phyloP scores from a whole-genome alignment of 2,113 vertebrate genomes.

The Vulpes lagopus region DNA sequence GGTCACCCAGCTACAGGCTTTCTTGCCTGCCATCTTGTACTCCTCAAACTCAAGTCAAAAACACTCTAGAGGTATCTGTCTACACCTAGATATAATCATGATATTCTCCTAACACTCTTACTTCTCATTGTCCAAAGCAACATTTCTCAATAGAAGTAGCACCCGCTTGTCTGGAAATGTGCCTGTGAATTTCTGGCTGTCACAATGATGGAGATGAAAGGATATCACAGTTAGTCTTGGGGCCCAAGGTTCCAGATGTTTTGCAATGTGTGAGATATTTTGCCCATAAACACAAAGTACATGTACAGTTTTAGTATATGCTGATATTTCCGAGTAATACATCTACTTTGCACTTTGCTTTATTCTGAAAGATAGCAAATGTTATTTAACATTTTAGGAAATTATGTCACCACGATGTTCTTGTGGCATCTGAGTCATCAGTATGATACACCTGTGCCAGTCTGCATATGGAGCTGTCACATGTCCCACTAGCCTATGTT shows the following conservation, averaged over 20 bases:
- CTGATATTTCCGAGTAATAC: background rate
- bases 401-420: background rate
- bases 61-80: background rate
- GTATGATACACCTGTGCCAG: background rate
- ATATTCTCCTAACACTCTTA: background rate
- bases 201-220: no score
- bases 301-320: accelerated
- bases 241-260: background rate
- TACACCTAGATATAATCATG: background rate
- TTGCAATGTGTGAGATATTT: background rate
- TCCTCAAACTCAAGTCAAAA: background rate
- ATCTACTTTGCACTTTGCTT: background rate
- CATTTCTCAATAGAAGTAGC: accelerated
- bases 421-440: background rate
- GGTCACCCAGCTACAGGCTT: accelerated
- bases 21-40: background rate
- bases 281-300: background rate
- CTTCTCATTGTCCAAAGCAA: background rate
- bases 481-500: background rate
- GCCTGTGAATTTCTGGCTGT: background rate
- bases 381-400: constrained; percentile 6
- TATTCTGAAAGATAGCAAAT: background rate
- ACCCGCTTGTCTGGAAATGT: background rate
- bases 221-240: background rate
- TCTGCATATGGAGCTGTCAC: background rate